Percentiles rank a stretch among this genome's conserved stretches.
Conservation (phyloP, 2,888 invertebrate genomes). For the Lepidochitona cinerea region DNA sequence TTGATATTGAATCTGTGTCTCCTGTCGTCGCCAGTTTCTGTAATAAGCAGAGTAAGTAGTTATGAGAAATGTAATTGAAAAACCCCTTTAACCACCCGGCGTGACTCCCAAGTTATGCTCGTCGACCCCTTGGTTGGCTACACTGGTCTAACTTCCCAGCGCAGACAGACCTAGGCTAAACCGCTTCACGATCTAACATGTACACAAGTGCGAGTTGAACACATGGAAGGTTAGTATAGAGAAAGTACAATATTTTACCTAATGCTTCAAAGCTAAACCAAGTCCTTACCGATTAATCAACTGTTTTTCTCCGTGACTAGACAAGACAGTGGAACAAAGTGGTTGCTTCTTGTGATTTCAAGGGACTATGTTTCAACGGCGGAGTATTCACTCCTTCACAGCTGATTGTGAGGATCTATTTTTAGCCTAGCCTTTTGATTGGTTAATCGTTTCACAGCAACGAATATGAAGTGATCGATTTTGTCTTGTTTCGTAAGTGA, state of each 20-base stretch:
- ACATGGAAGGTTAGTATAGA: not conserved
- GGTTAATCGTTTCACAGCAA: conserved; percentile 1
- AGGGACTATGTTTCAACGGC: not conserved
- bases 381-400: not conserved
- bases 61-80: not conserved
- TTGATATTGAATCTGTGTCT: conserved; percentile 5
- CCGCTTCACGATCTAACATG: not conserved
- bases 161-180: not conserved
- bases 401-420: not conserved
- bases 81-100: not conserved
- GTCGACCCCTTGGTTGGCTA: not conserved
- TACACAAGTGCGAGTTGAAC: not conserved
- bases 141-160: not conserved
- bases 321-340: not conserved
- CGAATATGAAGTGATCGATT: not conserved
- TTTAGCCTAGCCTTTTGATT: not conserved
- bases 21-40: not conserved
- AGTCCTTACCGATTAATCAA: not conserved
- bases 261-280: not conserved
- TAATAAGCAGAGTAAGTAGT: no score
- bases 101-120: not conserved
- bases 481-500: not conserved
- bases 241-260: not conserved
- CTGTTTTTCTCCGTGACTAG: not conserved
- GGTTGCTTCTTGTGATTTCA: not conserved